These are phyloP conservation scores for Streblospio benedicti DNA, from an alignment of 1,140 invertebrate species.

Conservation along the genomic window DNA sequence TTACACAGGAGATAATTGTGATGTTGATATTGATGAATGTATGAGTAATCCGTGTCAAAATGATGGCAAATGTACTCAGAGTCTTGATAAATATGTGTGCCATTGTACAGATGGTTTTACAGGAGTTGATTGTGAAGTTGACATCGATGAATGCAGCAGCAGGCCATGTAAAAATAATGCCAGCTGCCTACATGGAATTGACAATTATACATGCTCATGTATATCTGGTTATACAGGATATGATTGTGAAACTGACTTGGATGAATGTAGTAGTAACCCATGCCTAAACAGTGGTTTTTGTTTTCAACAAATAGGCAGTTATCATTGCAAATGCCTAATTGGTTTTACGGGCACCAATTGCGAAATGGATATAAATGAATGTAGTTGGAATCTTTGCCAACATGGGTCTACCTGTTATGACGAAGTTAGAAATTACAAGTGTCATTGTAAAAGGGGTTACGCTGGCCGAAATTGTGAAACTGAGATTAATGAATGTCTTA, in stretches of 20 bases:
- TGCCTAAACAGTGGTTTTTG: constrained; percentile 83
- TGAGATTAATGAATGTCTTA: constrained; percentile 52
- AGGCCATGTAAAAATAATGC: constrained; percentile 84
- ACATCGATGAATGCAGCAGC: constrained; percentile 48
- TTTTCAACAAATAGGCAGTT: constrained; percentile 77
- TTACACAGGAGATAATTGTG: constrained; percentile 10
- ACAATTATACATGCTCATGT: constrained; percentile 22
- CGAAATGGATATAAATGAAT: constrained; percentile 77
- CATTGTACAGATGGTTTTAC: neutral
- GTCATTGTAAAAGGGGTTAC: constrained; percentile 64
- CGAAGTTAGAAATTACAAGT: constrained; percentile 53
- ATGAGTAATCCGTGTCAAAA: constrained; percentile 42
- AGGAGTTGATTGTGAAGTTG: constrained; percentile 1
- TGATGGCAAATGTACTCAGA: neutral
- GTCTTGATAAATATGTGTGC: neutral
- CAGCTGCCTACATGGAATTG: constrained; percentile 58
- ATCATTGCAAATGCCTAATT: constrained; percentile 70
- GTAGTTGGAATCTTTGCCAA: constrained; percentile 34
- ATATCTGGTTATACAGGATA: constrained; percentile 7
- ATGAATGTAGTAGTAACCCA: constrained; percentile 17
- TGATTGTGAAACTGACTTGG: constrained; percentile 6
- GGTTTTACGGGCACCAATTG: constrained; percentile 71
- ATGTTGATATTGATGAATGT: constrained; percentile 72
- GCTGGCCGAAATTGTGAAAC: constrained; percentile 13
- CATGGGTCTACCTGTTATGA: neutral